Evolutionary conservation across 2,113 vertebrate genomes (phyloP).

Genomic region (Columba janthina): DNA sequence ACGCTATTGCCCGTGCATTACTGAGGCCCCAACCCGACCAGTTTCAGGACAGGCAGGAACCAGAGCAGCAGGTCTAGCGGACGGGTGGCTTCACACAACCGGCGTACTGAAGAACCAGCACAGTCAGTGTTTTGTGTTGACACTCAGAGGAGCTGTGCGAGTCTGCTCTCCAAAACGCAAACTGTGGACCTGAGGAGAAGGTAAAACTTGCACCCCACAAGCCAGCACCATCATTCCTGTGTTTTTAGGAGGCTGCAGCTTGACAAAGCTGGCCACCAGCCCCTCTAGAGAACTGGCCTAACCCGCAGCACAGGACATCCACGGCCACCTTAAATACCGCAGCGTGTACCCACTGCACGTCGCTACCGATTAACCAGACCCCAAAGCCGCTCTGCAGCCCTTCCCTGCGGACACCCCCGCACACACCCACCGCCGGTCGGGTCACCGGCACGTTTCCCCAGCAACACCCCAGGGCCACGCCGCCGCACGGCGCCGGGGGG

Average conservation of each 20-base stretch:
- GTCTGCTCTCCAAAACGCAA: not conserved
- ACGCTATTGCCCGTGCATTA: rapidly evolving
- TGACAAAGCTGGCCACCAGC: rapidly evolving
- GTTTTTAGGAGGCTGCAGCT: not conserved
- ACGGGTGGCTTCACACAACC: rapidly evolving
- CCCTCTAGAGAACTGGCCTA: rapidly evolving
- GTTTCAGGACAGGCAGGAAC: not conserved
- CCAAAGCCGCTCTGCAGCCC: not conserved
- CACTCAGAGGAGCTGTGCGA: no score
- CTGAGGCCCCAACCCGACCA: not conserved
- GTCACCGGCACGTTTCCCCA: no score
- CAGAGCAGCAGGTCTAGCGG: not conserved
- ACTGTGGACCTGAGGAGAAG: rapidly evolving
- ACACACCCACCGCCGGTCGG: not conserved
- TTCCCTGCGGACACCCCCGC: no score
- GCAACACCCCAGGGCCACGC: no score
- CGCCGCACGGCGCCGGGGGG: no score
- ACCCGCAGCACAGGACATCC: rapidly evolving
- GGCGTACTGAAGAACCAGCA: rapidly evolving
- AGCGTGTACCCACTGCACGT: rapidly evolving
- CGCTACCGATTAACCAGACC: rapidly evolving
- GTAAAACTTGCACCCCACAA: rapidly evolving
- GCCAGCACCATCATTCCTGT: rapidly evolving
- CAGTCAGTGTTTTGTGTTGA: rapidly evolving
- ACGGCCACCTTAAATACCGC: rapidly evolving